Conservation (phyloP, 2,888 invertebrate species). For the Perdita meconis region DNA sequence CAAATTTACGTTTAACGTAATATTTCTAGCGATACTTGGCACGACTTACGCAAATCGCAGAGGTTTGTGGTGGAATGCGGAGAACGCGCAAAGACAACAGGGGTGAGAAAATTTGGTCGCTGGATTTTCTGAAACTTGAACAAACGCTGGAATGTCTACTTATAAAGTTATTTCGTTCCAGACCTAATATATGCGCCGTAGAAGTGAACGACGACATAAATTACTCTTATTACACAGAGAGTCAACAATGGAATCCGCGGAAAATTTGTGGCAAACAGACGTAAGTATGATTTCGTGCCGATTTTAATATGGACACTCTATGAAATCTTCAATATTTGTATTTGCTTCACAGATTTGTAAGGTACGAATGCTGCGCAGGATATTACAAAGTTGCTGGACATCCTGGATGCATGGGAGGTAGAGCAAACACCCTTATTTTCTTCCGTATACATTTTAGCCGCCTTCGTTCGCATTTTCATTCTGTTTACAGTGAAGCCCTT, state of each 20-base stretch:
- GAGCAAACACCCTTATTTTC: background rate
- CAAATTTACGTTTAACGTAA: background rate
- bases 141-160: no score
- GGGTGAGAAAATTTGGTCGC: conserved; percentile 22
- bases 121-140: no score
- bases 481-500: conserved; percentile 44
- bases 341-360: conserved; percentile 35
- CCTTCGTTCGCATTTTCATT: background rate
- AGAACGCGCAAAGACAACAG: background rate
- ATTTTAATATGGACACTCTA: background rate
- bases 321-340: background rate
- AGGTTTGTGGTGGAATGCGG: conserved; percentile 10
- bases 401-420: conserved; percentile 43
- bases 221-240: conserved; percentile 45
- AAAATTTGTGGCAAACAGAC: conserved; percentile 49
- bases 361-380: conserved; percentile 47
- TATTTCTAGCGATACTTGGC: background rate
- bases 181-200: conserved; percentile 48
- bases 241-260: conserved; percentile 46
- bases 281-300: conserved; percentile 22
- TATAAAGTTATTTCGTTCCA: background rate
- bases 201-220: conserved; percentile 39
- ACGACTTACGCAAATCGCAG: conserved; percentile 10
- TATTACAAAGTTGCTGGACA: conserved; percentile 38
- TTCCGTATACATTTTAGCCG: background rate